Evolutionary conservation across 2,888 invertebrate genomes (phyloP).

Genomic region (Mantis religiosa): DNA sequence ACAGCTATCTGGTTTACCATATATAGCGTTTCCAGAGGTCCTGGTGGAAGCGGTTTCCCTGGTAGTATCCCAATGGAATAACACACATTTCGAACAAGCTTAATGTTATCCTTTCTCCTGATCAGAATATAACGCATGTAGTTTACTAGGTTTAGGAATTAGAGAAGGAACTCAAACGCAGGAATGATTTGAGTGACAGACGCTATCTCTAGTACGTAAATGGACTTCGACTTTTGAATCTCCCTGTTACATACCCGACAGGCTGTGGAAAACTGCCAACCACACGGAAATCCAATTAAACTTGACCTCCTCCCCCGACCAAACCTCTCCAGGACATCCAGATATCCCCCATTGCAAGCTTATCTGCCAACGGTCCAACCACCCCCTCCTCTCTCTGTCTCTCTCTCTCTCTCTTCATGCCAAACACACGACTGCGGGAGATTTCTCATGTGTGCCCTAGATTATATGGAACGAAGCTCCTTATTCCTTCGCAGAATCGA

Average conservation of each 20-base stretch:
- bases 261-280: conserved; percentile 16
- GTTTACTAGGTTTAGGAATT: background rate
- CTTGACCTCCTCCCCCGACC: conserved; percentile 2
- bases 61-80: too few species aligned
- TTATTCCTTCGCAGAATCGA: background rate
- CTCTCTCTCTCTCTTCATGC: background rate
- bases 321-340: background rate
- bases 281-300: conserved; percentile 21
- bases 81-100: too few species aligned
- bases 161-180: background rate
- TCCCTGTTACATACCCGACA: background rate
- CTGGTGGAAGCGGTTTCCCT: too few species aligned
- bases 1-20: too few species aligned
- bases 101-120: too few species aligned
- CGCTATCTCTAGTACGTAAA: background rate
- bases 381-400: too few species aligned
- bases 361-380: background rate
- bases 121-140: too few species aligned
- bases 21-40: too few species aligned
- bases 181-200: background rate
- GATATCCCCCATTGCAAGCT: background rate
- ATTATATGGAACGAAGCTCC: background rate
- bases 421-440: background rate
- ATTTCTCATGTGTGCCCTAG: background rate
- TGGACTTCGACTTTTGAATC: background rate